Evolutionary conservation across 2,113 vertebrate genomes (phyloP).

Genomic region (Fukomys damarensis): DNA sequence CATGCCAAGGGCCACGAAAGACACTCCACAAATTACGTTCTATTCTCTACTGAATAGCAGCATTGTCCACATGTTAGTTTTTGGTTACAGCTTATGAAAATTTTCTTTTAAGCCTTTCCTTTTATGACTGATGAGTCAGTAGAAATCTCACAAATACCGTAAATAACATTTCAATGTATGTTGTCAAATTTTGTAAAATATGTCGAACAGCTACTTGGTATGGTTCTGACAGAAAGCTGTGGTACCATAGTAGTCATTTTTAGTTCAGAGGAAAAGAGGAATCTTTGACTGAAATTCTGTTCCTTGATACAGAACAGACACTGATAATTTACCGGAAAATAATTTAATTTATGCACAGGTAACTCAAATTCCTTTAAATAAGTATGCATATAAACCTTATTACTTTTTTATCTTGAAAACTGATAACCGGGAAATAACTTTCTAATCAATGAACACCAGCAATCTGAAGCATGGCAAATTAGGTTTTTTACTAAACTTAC

Average conservation of each 20-base stretch:
- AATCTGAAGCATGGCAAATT: conserved; percentile 66
- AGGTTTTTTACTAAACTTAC: conserved; percentile 33
- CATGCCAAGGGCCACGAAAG: conserved; percentile 30
- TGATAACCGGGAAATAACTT: conserved; percentile 44
- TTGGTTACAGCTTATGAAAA: background rate
- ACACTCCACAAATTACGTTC: background rate
- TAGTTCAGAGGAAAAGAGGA: background rate
- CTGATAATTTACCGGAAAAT: conserved; percentile 60
- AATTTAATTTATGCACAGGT: background rate
- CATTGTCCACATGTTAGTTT: background rate
- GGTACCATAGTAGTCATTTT: conserved; percentile 33
- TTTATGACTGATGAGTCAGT: conserved; percentile 32
- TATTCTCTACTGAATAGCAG: background rate
- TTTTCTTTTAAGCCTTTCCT: conserved; percentile 28
- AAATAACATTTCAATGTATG: background rate
- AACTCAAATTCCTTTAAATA: conserved; percentile 60
- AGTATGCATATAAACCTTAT: conserved; percentile 35
- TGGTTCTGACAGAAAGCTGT: background rate
- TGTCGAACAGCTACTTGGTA: conserved; percentile 32
- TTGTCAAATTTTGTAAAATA: conserved; percentile 48
- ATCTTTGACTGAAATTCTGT: conserved; percentile 47
- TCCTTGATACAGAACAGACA: conserved; percentile 53
- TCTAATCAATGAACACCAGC: conserved; percentile 60
- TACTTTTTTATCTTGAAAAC: conserved; percentile 64
- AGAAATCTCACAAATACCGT: conserved; percentile 55